These are phyloP conservation scores for Loriculus beryllinus DNA, from an alignment of 2,797 vertebrate genomes.

Conservation along the genomic window DNA sequence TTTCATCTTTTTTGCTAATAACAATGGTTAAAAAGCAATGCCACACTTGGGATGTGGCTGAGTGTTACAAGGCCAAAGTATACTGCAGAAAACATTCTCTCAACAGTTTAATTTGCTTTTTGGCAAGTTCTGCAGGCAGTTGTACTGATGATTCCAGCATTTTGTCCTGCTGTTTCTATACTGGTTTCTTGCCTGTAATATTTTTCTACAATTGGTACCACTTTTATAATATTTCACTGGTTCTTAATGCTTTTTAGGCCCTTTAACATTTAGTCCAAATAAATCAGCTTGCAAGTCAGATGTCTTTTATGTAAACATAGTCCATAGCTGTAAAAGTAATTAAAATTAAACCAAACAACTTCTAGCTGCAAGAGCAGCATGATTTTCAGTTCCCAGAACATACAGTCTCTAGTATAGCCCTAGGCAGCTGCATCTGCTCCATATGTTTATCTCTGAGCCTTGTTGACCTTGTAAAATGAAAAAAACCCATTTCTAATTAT, in stretches of 20 bases:
- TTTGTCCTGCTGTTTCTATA: not conserved
- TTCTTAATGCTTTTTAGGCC: not conserved
- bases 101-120: not conserved
- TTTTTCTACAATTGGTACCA: not conserved
- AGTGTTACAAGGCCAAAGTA: not conserved
- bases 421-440: not conserved
- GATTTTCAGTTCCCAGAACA: not conserved
- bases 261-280: not conserved
- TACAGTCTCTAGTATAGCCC: not conserved
- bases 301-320: not conserved
- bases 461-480: not conserved
- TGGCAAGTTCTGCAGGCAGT: conserved; percentile 3
- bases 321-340: not conserved
- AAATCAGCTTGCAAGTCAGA: not conserved
- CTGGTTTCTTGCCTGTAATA: not conserved
- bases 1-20: not conserved
- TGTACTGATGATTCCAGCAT: not conserved
- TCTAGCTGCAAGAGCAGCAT: not conserved
- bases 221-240: not conserved
- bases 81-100: not conserved
- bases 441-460: not conserved
- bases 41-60: not conserved
- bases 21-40: not conserved
- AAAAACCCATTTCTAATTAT: not conserved
- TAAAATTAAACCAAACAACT: not conserved